These are phyloP conservation scores for Drosophila setosimentum DNA, from an alignment of 2,888 invertebrate genomes.

Conservation along the genomic window DNA sequence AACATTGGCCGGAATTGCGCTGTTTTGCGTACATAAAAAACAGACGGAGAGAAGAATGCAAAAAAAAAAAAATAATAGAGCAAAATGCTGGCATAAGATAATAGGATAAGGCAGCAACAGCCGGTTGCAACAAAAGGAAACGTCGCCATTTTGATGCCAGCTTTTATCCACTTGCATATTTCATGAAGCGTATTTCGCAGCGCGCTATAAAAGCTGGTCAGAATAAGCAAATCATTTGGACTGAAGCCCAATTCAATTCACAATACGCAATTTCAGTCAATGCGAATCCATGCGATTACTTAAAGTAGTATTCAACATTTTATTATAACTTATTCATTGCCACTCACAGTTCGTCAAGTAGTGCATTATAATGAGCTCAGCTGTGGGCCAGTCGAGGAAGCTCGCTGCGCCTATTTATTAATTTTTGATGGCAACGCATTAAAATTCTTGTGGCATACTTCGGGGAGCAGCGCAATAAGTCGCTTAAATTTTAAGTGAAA, in stretches of 20 bases:
- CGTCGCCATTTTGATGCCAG: conserved; percentile 68
- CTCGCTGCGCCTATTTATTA: conserved; percentile 44
- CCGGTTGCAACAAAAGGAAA: conserved; percentile 61
- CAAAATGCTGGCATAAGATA: conserved; percentile 52
- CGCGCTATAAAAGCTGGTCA: conserved; percentile 15
- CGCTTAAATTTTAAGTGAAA: conserved; percentile 24
- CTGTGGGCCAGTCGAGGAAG: not conserved
- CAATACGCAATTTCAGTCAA: conserved; percentile 18
- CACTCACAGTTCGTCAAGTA: conserved; percentile 28
- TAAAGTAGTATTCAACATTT: conserved; percentile 32
- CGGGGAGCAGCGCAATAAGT: conserved; percentile 10
- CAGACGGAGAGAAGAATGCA: conserved; percentile 8
- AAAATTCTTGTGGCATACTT: conserved; percentile 38
- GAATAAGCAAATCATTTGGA: conserved; percentile 34
- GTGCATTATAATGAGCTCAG: conserved; percentile 35
- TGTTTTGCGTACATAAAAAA: conserved; percentile 60
- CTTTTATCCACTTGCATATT: conserved; percentile 70
- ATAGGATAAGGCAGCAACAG: conserved; percentile 59
- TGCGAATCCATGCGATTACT: conserved; percentile 20
- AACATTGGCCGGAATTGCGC: conserved; percentile 73
- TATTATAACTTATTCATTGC: conserved; percentile 50
- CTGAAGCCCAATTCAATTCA: conserved; percentile 38
- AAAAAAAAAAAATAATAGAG: conserved; percentile 37
- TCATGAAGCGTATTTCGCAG: conserved; percentile 53
- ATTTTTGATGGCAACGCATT: conserved; percentile 47